Conservation (phyloP, 2,113 vertebrate genomes). For the Monopterus albus region DNA sequence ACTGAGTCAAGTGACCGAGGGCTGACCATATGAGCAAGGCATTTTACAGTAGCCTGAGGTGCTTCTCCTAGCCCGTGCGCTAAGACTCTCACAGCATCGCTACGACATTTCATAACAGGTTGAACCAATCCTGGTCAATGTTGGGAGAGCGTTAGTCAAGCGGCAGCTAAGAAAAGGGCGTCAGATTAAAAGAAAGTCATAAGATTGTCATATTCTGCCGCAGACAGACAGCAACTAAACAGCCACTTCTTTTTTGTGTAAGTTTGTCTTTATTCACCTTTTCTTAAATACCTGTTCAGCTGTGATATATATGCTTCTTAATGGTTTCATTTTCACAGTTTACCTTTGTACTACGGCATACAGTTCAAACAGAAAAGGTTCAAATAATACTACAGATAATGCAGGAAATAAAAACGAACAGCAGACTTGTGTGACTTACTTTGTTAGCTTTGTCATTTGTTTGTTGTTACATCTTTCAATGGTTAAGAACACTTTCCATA, state of each 20-base stretch:
- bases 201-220: slow-evolving; percentile 99
- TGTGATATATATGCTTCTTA: slow-evolving; percentile 81
- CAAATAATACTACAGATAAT: slow-evolving; percentile 60
- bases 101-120: slow-evolving; percentile 23
- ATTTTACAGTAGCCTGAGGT: slow-evolving; percentile 91
- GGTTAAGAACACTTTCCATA: slow-evolving; percentile 92
- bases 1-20: slow-evolving; percentile 90
- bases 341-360: slow-evolving; percentile 86
- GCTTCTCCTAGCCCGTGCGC: slow-evolving; percentile 67
- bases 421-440: slow-evolving; percentile 74
- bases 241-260: slow-evolving; percentile 72
- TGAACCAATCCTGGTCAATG: slow-evolving; percentile 26
- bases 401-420: slow-evolving; percentile 66
- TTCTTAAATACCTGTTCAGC: slow-evolving; percentile 77
- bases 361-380: slow-evolving; percentile 76
- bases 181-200: slow-evolving; percentile 93
- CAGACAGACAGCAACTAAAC: slow-evolving; percentile 91
- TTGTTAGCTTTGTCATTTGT: slow-evolving; percentile 76
- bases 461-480: slow-evolving; percentile 83
- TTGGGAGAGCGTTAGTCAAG: slow-evolving; percentile 68
- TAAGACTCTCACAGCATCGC: slow-evolving; percentile 60
- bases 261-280: slow-evolving; percentile 44
- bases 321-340: slow-evolving; percentile 89
- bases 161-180: slow-evolving; percentile 81
- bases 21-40: slow-evolving; percentile 97